Evolutionary conservation across 2,113 vertebrate species (phyloP).

Genomic region (Mionectes macconnelli): DNA sequence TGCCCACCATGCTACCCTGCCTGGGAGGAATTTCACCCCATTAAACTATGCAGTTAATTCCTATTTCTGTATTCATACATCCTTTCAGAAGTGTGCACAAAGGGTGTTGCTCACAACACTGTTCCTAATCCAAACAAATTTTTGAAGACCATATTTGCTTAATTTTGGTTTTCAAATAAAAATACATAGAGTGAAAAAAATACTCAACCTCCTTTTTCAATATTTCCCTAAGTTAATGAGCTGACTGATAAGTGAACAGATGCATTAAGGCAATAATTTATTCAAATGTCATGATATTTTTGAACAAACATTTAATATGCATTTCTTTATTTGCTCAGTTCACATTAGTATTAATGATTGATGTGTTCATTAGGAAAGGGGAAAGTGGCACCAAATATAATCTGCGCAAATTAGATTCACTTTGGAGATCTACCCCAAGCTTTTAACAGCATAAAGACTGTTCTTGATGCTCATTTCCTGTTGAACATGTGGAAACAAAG

Average conservation of each 20-base stretch:
- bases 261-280: conserved; percentile 60
- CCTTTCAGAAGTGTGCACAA: neutral
- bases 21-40: neutral
- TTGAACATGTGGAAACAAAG: neutral
- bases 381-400: conserved; percentile 49
- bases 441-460: neutral
- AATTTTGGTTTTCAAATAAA: conserved; percentile 35
- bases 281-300: conserved; percentile 62
- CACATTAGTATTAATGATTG: conserved; percentile 55
- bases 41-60: neutral
- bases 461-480: neutral
- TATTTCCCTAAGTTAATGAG: conserved; percentile 55
- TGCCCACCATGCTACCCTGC: neutral
- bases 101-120: neutral
- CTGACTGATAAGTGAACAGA: conserved; percentile 59
- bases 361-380: conserved; percentile 42
- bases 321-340: conserved; percentile 46
- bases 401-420: conserved; percentile 37
- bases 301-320: conserved; percentile 57
- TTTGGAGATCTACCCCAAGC: conserved; percentile 4
- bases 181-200: conserved; percentile 44
- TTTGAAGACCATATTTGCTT: conserved; percentile 44
- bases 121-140: conserved; percentile 11
- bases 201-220: conserved; percentile 22
- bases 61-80: neutral